phyloP scores from a whole-genome alignment of 2,113 vertebrate genomes.

The Heloderma charlesbogerti region DNA sequence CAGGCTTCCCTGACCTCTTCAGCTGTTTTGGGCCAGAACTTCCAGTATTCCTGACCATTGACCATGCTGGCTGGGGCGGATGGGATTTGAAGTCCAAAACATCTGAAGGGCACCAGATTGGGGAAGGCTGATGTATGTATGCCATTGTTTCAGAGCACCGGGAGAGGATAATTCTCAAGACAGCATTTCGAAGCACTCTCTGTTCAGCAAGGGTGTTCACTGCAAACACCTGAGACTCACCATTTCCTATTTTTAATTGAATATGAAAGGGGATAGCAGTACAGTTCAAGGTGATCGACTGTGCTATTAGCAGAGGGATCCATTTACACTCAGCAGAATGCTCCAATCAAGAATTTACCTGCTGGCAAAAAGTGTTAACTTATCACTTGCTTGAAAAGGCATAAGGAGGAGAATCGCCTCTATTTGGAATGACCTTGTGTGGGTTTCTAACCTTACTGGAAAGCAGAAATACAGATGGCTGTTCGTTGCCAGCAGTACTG shows the following conservation, averaged over 20 bases:
- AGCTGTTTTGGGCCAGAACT: no score
- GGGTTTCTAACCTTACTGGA: not conserved
- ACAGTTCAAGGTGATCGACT: constrained; percentile 14
- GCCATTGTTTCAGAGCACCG: no score
- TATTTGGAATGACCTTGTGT: not conserved
- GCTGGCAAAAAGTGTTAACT: constrained; percentile 27
- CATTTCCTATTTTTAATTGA: constrained; percentile 30
- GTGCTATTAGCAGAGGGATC: accelerated
- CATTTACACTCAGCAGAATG: constrained; percentile 21
- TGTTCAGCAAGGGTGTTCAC: constrained; percentile 1
- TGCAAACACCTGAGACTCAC: constrained; percentile 2
- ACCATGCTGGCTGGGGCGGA: no score
- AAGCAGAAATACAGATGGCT: not conserved
- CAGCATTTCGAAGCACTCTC: not conserved
- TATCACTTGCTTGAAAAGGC: constrained; percentile 22
- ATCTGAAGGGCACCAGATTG: no score
- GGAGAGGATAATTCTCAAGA: not conserved
- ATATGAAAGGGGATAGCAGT: not conserved
- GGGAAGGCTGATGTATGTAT: no score
- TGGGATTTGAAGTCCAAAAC: no score
- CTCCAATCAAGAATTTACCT: constrained; percentile 25
- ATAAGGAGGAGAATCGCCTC: not conserved
- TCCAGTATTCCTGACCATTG: no score
- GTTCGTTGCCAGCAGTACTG: no score
- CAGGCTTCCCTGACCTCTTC: no score